A percentile compares a stretch with the other conserved stretches of the same genome.
These are phyloP conservation scores for Tretioscincus oriximinensis DNA, from an alignment of 2,113 vertebrate species.

Conservation along the genomic window DNA sequence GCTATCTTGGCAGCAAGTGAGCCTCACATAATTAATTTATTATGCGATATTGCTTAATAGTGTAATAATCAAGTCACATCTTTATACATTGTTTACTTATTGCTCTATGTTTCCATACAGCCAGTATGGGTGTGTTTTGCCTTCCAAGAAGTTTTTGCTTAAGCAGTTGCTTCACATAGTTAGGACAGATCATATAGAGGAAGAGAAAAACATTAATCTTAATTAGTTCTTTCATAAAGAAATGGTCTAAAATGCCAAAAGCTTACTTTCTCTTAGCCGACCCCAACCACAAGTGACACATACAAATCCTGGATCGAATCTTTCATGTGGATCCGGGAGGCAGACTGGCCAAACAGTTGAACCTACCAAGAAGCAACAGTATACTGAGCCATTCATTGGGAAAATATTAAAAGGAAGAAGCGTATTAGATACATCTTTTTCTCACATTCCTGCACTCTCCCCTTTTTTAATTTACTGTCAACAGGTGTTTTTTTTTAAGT, in stretches of 20 bases:
- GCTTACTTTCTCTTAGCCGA: constrained; percentile 77
- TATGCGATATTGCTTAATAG: too few species aligned
- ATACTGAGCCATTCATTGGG: background rate
- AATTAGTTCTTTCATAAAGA: background rate
- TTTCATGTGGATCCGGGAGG: constrained; percentile 79
- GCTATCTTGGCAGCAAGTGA: too few species aligned
- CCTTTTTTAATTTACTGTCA: too few species aligned
- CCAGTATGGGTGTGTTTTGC: too few species aligned
- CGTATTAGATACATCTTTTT: background rate
- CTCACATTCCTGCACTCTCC: background rate
- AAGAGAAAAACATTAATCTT: background rate
- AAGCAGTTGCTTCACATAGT: too few species aligned
- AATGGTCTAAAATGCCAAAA: background rate
- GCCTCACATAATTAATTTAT: too few species aligned
- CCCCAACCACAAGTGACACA: constrained; percentile 87
- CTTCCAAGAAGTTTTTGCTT: too few species aligned
- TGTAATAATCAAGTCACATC: too few species aligned
- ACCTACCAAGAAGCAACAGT: constrained; percentile 60
- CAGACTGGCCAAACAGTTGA: constrained; percentile 76
- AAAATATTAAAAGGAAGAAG: background rate
- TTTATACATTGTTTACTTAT: too few species aligned
- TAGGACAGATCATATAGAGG: too few species aligned
- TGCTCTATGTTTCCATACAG: too few species aligned
- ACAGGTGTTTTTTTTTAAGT: too few species aligned
- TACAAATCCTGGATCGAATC: constrained; percentile 69